Conservation (phyloP, 2,113 vertebrate species). For the Pelmatolapia mariae region DNA sequence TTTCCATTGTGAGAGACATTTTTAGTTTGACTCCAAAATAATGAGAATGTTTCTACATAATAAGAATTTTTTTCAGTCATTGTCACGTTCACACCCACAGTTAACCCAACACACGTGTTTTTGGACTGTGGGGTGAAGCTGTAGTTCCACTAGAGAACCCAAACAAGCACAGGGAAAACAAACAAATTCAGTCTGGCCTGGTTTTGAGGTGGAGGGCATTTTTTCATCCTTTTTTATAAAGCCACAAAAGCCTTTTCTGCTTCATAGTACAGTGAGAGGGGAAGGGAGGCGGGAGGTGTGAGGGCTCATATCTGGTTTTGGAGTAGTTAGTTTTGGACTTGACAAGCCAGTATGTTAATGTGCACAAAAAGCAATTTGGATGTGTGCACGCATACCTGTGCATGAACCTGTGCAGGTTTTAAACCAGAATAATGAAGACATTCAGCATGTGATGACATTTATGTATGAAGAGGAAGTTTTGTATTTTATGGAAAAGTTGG, state of each 20-base stretch:
- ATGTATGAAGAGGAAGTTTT: background rate
- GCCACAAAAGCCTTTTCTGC: background rate
- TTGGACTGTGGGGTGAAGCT: background rate
- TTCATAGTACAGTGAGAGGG: background rate
- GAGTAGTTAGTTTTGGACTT: background rate
- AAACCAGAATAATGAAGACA: background rate
- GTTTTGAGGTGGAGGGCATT: background rate
- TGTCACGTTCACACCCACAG: background rate
- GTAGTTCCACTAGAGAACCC: fast-evolving
- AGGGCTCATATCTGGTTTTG: background rate
- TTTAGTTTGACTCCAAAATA: background rate
- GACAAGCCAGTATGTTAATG: background rate
- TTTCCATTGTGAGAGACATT: background rate
- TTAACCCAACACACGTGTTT: fast-evolving
- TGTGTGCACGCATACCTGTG: background rate
- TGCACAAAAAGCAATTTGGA: background rate
- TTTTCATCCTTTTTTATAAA: background rate
- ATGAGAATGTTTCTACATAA: background rate
- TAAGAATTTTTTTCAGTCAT: background rate
- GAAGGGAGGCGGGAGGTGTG: background rate
- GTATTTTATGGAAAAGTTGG: background rate
- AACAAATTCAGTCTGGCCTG: fast-evolving
- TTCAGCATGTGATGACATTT: background rate
- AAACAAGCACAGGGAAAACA: background rate
- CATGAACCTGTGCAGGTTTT: background rate